These are phyloP conservation scores for Paramuricea clavata DNA, from an alignment of 92 coral and sea anemone species.

Conservation along the genomic window DNA sequence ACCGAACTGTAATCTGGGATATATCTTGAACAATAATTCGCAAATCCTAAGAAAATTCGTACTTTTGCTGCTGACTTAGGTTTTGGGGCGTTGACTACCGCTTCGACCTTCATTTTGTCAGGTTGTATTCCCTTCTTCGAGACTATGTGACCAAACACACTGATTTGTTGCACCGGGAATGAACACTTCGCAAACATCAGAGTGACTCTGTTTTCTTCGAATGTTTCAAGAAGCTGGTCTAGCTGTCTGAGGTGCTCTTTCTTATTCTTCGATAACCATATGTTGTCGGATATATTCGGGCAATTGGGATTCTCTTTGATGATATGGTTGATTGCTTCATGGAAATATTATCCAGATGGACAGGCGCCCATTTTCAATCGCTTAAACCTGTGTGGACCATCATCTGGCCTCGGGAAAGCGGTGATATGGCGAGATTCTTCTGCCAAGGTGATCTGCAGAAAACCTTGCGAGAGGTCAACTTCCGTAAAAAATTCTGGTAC, in stretches of 20 bases:
- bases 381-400: slow-evolving; percentile 49
- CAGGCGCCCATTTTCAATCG: slow-evolving; percentile 51
- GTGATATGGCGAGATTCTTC: slow-evolving; percentile 69
- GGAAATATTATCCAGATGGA: slow-evolving; percentile 65
- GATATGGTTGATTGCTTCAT: slow-evolving; percentile 47
- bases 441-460: slow-evolving; percentile 56
- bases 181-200: slow-evolving; percentile 58
- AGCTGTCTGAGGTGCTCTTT: slow-evolving; percentile 36
- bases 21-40: no score
- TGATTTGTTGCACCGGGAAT: slow-evolving; percentile 43
- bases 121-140: no score
- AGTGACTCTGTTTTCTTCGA: slow-evolving; percentile 55
- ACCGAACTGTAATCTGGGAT: no score
- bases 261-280: slow-evolving; percentile 54
- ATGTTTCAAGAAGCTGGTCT: slow-evolving; percentile 37
- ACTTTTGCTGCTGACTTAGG: no score
- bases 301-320: slow-evolving; percentile 44
- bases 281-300: slow-evolving; percentile 65
- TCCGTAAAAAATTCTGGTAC: slow-evolving; percentile 61
- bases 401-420: slow-evolving; percentile 44
- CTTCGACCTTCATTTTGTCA: no score
- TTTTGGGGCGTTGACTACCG: no score
- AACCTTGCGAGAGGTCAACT: slow-evolving; percentile 66
- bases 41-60: no score
- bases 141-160: slow-evolving; percentile 59